Percentiles rank a stretch among this genome's conserved stretches.
phyloP scores from a whole-genome alignment of 30 jellyfish, hydroid and myxozoan genomes.

The Aurelia aurita region DNA sequence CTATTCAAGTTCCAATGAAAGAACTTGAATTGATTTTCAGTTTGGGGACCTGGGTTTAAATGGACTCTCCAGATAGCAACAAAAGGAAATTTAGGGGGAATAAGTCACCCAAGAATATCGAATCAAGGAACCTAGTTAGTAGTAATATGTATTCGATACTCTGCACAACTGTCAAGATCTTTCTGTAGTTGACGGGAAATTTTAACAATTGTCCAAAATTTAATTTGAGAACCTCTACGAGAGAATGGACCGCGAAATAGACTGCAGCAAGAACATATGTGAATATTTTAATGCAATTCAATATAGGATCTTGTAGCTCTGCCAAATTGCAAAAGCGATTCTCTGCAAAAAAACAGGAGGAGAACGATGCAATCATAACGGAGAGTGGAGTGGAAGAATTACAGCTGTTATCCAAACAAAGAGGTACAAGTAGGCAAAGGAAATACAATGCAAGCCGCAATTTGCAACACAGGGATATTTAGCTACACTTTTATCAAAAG shows the following conservation, averaged over 20 bases:
- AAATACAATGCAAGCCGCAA: constrained; percentile 10
- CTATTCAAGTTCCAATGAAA: too few relatives aligned
- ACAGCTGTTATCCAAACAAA: constrained; percentile 30
- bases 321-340: constrained; percentile 7
- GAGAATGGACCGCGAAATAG: constrained; percentile 53
- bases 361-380: constrained; percentile 18
- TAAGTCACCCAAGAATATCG: not conserved
- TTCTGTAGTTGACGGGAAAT: not conserved
- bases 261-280: constrained; percentile 33
- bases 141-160: too few relatives aligned
- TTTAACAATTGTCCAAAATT: constrained; percentile 16
- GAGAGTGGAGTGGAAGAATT: constrained; percentile 18
- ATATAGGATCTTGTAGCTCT: constrained; percentile 33
- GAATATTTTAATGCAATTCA: constrained; percentile 19
- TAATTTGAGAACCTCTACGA: constrained; percentile 42
- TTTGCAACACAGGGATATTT: constrained; percentile 25
- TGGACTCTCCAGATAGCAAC: too few relatives aligned
- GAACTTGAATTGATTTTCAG: too few relatives aligned
- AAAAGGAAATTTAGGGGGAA: not conserved
- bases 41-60: too few relatives aligned
- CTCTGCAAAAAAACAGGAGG: constrained; percentile 21
- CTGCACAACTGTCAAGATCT: not conserved
- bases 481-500: constrained; percentile 15
- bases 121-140: not conserved
- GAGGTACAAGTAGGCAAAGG: constrained; percentile 28